Evolutionary conservation across 1,140 invertebrate genomes (phyloP).

Genomic region (Alviniconcha marisindica): DNA sequence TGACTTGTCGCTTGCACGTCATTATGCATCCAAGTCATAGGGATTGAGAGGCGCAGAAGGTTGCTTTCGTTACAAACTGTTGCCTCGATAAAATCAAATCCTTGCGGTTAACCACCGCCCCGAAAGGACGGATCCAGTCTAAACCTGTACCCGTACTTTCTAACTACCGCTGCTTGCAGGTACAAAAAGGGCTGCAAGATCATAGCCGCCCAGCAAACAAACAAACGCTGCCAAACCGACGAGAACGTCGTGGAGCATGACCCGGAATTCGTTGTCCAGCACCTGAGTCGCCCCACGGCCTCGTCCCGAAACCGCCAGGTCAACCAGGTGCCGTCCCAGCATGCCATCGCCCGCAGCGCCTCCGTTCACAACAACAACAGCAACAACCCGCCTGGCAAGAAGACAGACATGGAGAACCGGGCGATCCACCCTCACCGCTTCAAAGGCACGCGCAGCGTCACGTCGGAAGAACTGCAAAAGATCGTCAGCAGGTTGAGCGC

Average conservation of each 20-base stretch:
- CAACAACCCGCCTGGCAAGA: not conserved
- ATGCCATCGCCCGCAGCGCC: too few relatives aligned
- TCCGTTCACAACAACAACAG: not conserved
- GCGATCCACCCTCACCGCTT: not conserved
- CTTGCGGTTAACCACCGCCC: too few relatives aligned
- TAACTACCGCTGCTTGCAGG: not conserved
- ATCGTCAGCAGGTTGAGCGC: constrained; percentile 14
- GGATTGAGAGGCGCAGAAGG: too few relatives aligned
- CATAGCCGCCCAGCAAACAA: not conserved
- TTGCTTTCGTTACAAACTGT: too few relatives aligned
- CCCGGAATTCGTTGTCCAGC: not conserved
- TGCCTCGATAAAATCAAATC: too few relatives aligned
- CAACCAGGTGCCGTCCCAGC: not conserved
- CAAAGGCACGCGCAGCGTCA: constrained; percentile 16
- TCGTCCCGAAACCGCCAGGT: constrained; percentile 31
- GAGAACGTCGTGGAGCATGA: not conserved
- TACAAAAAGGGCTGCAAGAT: constrained; percentile 15
- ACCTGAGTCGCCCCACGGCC: constrained; percentile 19
- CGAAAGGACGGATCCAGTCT: too few relatives aligned
- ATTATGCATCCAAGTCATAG: too few relatives aligned
- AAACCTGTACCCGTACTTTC: too few relatives aligned
- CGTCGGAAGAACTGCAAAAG: not conserved
- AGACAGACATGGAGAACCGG: not conserved
- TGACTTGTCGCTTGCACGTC: too few relatives aligned
- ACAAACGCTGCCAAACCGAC: not conserved